phyloP scores from a whole-genome alignment of 2,113 vertebrate genomes.

The Macrotus californicus region DNA sequence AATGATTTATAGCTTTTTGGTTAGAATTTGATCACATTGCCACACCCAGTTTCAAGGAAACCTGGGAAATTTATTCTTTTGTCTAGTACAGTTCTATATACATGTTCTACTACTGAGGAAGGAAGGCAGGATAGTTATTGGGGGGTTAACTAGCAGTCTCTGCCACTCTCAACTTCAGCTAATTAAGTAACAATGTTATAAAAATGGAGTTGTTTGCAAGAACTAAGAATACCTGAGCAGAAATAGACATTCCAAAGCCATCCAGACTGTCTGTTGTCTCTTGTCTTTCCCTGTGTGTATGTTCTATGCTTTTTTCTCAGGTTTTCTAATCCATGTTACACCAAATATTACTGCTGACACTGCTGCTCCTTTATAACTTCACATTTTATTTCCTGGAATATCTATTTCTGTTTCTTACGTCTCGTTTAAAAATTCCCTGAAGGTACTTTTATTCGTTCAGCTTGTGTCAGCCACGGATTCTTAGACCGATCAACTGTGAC shows the following conservation, averaged over 20 bases:
- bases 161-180: too few relatives aligned
- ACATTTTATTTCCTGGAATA: not conserved
- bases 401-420: not conserved
- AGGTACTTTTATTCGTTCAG: not conserved
- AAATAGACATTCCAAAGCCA: not conserved
- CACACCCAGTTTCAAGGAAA: not conserved
- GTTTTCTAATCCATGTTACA: not conserved
- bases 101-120: not conserved
- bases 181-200: not conserved
- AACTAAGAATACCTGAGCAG: not conserved
- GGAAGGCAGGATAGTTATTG: not conserved
- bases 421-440: not conserved
- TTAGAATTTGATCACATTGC: not conserved
- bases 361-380: not conserved
- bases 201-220: not conserved
- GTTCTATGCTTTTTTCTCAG: not conserved
- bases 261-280: not conserved
- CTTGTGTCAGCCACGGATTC: not conserved
- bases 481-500: not conserved
- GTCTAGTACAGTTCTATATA: not conserved
- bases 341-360: not conserved
- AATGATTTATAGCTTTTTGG: not conserved
- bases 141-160: not conserved
- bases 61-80: not conserved
- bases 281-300: fast-evolving